These are phyloP conservation scores for Pseudorasbora parva DNA, from an alignment of 2,113 vertebrate species.

Conservation along the genomic window DNA sequence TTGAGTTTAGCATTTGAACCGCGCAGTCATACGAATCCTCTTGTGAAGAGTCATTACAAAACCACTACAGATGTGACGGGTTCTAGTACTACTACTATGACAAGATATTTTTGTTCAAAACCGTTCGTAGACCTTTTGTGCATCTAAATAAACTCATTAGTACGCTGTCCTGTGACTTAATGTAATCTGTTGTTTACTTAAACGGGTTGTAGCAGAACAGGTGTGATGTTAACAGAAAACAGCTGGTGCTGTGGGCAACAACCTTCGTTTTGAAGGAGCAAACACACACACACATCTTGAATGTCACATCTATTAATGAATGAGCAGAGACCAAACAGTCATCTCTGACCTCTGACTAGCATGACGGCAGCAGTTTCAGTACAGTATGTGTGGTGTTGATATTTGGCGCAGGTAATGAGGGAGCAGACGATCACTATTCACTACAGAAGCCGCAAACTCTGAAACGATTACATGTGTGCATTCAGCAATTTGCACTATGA, in stretches of 20 bases:
- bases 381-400: slow-evolving; percentile 15
- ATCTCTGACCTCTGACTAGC: slow-evolving; percentile 42
- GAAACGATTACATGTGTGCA: background rate
- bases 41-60: slow-evolving; percentile 12
- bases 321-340: slow-evolving; percentile 34
- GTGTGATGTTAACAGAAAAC: slow-evolving; percentile 72
- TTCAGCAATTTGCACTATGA: background rate
- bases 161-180: slow-evolving; percentile 50
- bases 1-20: slow-evolving; percentile 26
- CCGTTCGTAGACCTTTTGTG: slow-evolving; percentile 15
- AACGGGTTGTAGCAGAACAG: slow-evolving; percentile 67
- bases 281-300: slow-evolving; percentile 25
- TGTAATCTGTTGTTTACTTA: slow-evolving; percentile 75
- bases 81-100: slow-evolving; percentile 12
- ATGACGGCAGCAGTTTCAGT: slow-evolving; percentile 32
- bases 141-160: slow-evolving; percentile 44
- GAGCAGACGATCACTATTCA: background rate
- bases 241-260: slow-evolving; percentile 68
- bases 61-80: background rate
- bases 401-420: slow-evolving; percentile 17
- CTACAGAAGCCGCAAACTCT: background rate
- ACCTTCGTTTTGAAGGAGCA: slow-evolving; percentile 53
- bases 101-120: slow-evolving; percentile 16
- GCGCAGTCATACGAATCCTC: slow-evolving; percentile 16
- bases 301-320: slow-evolving; percentile 47